A percentile compares a stretch with the other conserved stretches of the same genome.
Conservation (phyloP, 1,140 invertebrate species). For the Meloidogyne exigua region DNA sequence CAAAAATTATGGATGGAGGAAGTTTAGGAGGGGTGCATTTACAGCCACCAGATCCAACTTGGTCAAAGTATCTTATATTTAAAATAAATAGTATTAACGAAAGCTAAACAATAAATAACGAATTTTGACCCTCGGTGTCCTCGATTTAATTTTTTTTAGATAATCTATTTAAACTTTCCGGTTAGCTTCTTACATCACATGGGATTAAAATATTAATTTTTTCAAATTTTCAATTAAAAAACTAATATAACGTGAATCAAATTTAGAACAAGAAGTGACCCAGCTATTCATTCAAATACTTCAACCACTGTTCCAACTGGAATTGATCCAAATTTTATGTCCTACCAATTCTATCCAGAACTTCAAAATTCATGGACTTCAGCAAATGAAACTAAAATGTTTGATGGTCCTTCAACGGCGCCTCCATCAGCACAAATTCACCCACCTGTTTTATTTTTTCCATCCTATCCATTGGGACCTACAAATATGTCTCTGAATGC, state of each 20-base stretch:
- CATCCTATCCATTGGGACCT: conserved; percentile 1
- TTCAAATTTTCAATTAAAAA: too few relatives aligned
- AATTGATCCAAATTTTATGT: background rate
- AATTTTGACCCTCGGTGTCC: too few relatives aligned
- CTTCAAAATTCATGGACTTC: background rate
- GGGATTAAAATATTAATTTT: background rate
- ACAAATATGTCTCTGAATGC: conserved; percentile 8
- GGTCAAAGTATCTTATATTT: conserved; percentile 47
- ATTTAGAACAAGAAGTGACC: conserved; percentile 45
- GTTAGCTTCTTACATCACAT: background rate
- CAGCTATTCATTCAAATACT: conserved; percentile 52
- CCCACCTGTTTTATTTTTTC: conserved; percentile 12
- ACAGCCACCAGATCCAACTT: conserved; percentile 41
- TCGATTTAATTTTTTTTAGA: too few relatives aligned
- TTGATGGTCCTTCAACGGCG: background rate
- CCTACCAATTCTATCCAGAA: background rate
- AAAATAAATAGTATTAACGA: too few relatives aligned
- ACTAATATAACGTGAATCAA: background rate
- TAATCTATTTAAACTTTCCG: too few relatives aligned
- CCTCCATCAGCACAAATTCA: conserved; percentile 18
- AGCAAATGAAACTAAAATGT: background rate
- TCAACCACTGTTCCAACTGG: conserved; percentile 19
- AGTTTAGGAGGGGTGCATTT: conserved; percentile 22
- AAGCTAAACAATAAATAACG: too few relatives aligned
- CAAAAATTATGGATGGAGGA: conserved; percentile 15